These are phyloP conservation scores for Nemurella pictetii DNA, from an alignment of 2,888 invertebrate genomes.

Conservation along the genomic window DNA sequence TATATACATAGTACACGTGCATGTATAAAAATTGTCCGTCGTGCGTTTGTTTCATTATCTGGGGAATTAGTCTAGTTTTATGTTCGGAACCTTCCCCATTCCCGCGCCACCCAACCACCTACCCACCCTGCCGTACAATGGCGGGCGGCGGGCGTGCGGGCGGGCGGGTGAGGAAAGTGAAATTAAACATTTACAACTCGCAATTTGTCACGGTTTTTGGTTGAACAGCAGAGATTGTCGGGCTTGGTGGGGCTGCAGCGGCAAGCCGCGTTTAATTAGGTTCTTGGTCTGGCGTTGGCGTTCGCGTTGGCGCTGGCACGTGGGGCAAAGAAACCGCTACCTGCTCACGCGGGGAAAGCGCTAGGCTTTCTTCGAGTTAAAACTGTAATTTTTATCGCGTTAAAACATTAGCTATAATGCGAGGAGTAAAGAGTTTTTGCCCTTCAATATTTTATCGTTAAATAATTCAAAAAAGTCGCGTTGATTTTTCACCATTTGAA, in stretches of 20 bases:
- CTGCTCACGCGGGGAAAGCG: slow-evolving; percentile 24
- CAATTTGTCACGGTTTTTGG: slow-evolving; percentile 22
- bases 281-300: slow-evolving; percentile 32
- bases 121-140: background rate
- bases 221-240: slow-evolving; percentile 11
- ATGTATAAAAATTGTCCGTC: slow-evolving; percentile 31
- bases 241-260: background rate
- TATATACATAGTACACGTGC: background rate
- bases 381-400: background rate
- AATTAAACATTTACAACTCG: slow-evolving; percentile 21
- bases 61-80: slow-evolving; percentile 19
- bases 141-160: background rate
- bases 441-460: no score
- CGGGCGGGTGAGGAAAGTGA: background rate
- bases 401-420: no score
- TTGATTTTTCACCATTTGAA: no score
- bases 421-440: no score
- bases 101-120: background rate
- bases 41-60: slow-evolving; percentile 12
- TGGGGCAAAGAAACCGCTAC: slow-evolving; percentile 42
- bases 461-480: no score
- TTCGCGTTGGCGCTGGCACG: slow-evolving; percentile 37
- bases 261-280: background rate
- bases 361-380: background rate
- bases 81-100: background rate